Conservation (phyloP, 2,888 invertebrate genomes). For the Macrophya alboannulata region DNA sequence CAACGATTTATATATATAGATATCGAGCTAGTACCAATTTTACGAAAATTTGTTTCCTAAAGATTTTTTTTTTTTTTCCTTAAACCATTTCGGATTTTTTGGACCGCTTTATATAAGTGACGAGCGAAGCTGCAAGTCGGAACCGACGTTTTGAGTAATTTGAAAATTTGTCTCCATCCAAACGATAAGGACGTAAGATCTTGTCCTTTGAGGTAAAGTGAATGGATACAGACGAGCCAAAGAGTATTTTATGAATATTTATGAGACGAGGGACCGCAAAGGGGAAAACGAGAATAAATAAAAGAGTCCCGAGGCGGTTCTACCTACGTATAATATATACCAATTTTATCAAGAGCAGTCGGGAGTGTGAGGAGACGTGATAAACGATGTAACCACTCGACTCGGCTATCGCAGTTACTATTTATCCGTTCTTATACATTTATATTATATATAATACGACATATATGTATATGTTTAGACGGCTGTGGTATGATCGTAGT, state of each 20-base stretch:
- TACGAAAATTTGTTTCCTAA: neutral
- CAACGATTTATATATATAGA: neutral
- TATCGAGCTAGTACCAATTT: neutral
- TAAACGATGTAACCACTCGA: constrained; percentile 36
- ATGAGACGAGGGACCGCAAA: constrained; percentile 30
- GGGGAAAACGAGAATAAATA: constrained; percentile 34
- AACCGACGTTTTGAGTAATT: neutral
- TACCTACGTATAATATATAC: neutral
- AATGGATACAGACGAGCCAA: neutral
- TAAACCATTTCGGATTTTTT: neutral
- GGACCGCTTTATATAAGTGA: too few relatives aligned
- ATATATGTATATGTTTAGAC: neutral
- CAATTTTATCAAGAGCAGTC: constrained; percentile 9
- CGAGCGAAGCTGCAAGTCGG: neutral
- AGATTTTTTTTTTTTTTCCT: neutral
- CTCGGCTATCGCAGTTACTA: neutral
- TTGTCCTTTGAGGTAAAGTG: neutral
- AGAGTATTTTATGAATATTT: constrained; percentile 44
- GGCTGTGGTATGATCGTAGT: neutral
- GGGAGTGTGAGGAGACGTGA: constrained; percentile 2
- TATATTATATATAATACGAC: neutral
- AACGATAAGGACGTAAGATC: neutral
- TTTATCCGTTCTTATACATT: neutral
- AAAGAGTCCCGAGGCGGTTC: constrained; percentile 8
- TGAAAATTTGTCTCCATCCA: neutral